Evolutionary conservation across 2,888 invertebrate species (phyloP), one percentile per base, ranked within the genome.

Genomic region (Mesorhabditis sp.): DNA sequence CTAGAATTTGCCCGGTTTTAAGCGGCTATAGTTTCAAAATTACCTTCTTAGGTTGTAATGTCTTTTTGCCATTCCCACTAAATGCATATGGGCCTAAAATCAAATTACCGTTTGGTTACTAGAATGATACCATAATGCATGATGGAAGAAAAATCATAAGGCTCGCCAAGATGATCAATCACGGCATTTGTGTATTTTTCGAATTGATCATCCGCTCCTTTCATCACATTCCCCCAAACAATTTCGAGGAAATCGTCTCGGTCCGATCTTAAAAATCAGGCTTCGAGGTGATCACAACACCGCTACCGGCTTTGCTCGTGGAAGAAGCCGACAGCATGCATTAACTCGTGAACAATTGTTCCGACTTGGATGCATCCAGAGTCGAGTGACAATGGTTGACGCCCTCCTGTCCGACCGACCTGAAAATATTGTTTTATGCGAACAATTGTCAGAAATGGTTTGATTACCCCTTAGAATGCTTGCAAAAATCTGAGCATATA

Each of bases 241-340:
- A 87, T 86, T 10, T 83, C 85, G 62, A 88, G 87, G 74, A 84
- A 87, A 6, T 79, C 74, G 73, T 88, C 87, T n/a, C 88, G 83
- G 80, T 88, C 88, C 61, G 82, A 80, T 70, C 88, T 83, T 71
- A 15, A 74, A 71, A 72, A 4, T 43, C 58, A 43, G n/a, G 4
- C 13, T 65, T 7, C 5, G 28, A 45, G 15, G 44, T 15, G 13
- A 67, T 13, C 7, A 5, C 69, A 66, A 4, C 4, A 67, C 4
- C 41, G 4, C 41, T 62, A 82, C 81, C 82, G 78, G 69, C 80
- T 81, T 73, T 84, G 84, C 65, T 83, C 84, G 71, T 85, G 83
- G 73, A 85, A 86, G 74, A 85, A 85, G 7, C 85, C 85, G 7
- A 81, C 82, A 4, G 82, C 78, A 70, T 85, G 85, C 85, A 85